phyloP scores from a whole-genome alignment of 2,888 invertebrate species.

The Pegoplata infirma region DNA sequence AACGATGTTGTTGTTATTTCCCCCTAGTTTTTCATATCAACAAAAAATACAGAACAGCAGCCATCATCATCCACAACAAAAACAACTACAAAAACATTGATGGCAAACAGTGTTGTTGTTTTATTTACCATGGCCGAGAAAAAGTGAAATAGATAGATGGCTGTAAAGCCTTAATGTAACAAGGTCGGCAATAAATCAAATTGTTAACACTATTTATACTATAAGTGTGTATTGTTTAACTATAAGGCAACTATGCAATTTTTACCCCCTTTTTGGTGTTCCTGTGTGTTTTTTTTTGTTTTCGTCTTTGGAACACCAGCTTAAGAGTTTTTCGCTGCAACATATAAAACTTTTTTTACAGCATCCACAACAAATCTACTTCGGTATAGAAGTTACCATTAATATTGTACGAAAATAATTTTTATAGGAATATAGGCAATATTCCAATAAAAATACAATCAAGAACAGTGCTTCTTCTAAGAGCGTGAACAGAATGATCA shows the following conservation, averaged over 20 bases:
- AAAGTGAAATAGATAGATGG: slow-evolving; percentile 78
- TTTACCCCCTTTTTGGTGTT: not conserved
- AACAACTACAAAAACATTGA: slow-evolving; percentile 33
- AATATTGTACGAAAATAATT: no score
- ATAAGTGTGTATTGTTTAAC: not conserved
- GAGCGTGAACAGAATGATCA: no score
- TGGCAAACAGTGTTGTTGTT: slow-evolving; percentile 36
- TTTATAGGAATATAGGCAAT: no score
- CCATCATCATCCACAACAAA: slow-evolving; percentile 43
- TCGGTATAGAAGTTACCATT: no score
- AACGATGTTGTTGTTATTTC: slow-evolving; percentile 17
- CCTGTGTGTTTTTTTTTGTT: not conserved
- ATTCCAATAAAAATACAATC: no score
- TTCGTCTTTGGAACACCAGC: not conserved
- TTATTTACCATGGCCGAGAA: slow-evolving; percentile 73
- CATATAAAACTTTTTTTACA: not conserved
- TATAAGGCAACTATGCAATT: not conserved
- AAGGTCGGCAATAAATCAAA: slow-evolving; percentile 78
- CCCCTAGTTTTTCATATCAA: slow-evolving; percentile 38
- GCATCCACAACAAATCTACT: not conserved
- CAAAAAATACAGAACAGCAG: slow-evolving; percentile 6
- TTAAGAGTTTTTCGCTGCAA: not conserved
- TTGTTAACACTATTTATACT: slow-evolving; percentile 60
- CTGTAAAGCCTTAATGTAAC: slow-evolving; percentile 77
- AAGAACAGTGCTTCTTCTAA: no score